phyloP scores from a whole-genome alignment of 1,140 invertebrate species.

The Cataglyphis hispanica region DNA sequence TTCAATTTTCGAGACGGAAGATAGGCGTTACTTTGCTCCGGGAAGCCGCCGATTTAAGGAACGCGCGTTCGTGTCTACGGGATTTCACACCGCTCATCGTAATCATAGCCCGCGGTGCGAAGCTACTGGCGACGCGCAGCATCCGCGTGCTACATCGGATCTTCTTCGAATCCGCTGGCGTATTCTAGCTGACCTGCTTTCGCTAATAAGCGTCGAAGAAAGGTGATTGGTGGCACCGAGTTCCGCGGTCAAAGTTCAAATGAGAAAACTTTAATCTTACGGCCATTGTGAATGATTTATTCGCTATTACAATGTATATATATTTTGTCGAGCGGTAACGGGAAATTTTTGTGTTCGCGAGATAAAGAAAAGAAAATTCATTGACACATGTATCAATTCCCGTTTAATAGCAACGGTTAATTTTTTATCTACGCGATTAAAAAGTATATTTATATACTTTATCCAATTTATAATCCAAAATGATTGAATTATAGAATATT shows the following conservation, averaged over 20 bases:
- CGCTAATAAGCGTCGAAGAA: slow-evolving; percentile 33
- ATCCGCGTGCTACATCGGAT: slow-evolving; percentile 28
- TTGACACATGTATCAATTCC: neutral
- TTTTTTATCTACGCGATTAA: neutral
- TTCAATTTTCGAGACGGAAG: slow-evolving; percentile 57
- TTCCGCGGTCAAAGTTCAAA: slow-evolving; percentile 46
- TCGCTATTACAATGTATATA: neutral
- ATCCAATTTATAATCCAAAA: slow-evolving; percentile 3
- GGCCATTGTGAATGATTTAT: neutral
- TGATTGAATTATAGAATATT: slow-evolving; percentile 39
- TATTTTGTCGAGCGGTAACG: neutral
- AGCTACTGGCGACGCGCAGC: slow-evolving; percentile 39
- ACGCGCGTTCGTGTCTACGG: slow-evolving; percentile 19
- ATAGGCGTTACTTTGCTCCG: slow-evolving; percentile 4
- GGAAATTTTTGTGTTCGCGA: neutral
- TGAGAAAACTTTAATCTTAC: slow-evolving; percentile 39
- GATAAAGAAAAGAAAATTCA: neutral
- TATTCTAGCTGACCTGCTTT: slow-evolving; percentile 48
- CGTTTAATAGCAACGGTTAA: slow-evolving; percentile 1
- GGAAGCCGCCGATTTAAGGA: slow-evolving; percentile 46
- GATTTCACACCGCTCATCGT: slow-evolving; percentile 63
- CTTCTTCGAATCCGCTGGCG: neutral
- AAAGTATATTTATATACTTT: neutral
- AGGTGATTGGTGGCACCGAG: slow-evolving; percentile 36
- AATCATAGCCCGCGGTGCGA: slow-evolving; percentile 53